Evolutionary conservation across 2,113 vertebrate genomes (phyloP).

Genomic region (Dissostichus mawsoni): DNA sequence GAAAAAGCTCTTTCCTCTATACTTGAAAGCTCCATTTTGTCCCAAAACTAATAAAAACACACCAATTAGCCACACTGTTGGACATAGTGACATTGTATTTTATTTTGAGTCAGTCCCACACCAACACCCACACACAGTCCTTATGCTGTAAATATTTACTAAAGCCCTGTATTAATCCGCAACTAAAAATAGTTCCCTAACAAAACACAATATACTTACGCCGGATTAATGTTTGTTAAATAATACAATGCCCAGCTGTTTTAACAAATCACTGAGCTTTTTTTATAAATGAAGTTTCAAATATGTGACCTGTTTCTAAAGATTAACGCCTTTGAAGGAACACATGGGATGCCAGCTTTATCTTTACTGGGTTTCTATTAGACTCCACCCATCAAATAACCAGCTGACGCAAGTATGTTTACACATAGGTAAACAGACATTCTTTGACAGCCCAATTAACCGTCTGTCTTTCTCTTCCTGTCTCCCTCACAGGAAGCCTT

Average conservation of each 20-base stretch:
- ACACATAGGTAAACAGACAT: not conserved
- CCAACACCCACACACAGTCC: not conserved
- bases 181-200: not conserved
- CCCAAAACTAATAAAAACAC: not conserved
- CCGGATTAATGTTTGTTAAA: not conserved
- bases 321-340: not conserved
- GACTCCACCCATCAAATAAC: conserved; percentile 16
- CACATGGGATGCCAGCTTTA: not conserved
- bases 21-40: not conserved
- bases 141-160: too few relatives aligned
- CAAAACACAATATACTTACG: not conserved
- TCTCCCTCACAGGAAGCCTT: conserved; percentile 91
- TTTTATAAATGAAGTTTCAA: not conserved
- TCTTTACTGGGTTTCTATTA: not conserved
- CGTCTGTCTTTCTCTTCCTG: conserved; percentile 32
- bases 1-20: not conserved
- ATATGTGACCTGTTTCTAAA: not conserved
- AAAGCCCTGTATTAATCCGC: not conserved
- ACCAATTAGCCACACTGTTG: not conserved
- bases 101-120: not conserved
- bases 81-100: not conserved
- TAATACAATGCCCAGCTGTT: not conserved
- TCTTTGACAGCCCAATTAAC: conserved; percentile 6
- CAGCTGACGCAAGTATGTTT: not conserved
- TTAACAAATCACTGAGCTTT: not conserved